phyloP scores from a whole-genome alignment of 2,888 invertebrate species.

The Spialia ferax region DNA sequence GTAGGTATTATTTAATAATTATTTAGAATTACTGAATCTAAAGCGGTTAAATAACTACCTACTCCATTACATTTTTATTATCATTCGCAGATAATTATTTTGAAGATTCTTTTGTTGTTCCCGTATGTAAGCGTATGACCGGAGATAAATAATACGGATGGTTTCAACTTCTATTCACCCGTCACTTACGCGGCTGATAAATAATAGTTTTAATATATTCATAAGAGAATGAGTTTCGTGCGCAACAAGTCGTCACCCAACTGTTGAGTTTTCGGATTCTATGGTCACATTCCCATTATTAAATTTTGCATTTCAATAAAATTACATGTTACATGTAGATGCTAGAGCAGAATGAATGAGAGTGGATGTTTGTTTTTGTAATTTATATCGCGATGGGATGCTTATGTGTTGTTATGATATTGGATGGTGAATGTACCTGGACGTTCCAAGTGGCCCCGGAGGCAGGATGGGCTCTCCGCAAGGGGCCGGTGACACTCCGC shows the following conservation, averaged over 20 bases:
- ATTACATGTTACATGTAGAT: constrained; percentile 34
- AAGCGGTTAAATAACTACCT: too few species aligned
- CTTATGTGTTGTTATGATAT: neutral
- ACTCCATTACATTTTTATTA: too few species aligned
- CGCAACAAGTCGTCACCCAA: constrained; percentile 82
- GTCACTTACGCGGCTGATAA: constrained; percentile 50
- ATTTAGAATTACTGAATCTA: too few species aligned
- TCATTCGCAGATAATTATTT: constrained; percentile 1
- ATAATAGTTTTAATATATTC: constrained; percentile 69
- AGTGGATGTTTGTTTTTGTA: constrained; percentile 15
- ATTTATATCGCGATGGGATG: neutral
- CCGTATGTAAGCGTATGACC: constrained; percentile 25
- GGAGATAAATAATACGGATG: constrained; percentile 42
- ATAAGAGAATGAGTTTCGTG: constrained; percentile 63
- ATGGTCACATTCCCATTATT: constrained; percentile 51
- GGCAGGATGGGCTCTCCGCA: constrained; percentile 91
- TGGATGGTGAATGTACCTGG: too few species aligned
- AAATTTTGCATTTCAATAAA: constrained; percentile 36
- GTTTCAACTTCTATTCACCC: constrained; percentile 47
- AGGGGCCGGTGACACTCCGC: constrained; percentile 86
- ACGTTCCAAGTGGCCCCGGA: constrained; percentile 95
- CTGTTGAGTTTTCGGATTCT: constrained; percentile 73
- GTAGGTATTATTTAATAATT: too few species aligned
- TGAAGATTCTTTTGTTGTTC: constrained; percentile 23
- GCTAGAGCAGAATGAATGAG: constrained; percentile 10